Evolutionary conservation across 2,797 vertebrate species (phyloP).

Genomic region (Rhinella marina): DNA sequence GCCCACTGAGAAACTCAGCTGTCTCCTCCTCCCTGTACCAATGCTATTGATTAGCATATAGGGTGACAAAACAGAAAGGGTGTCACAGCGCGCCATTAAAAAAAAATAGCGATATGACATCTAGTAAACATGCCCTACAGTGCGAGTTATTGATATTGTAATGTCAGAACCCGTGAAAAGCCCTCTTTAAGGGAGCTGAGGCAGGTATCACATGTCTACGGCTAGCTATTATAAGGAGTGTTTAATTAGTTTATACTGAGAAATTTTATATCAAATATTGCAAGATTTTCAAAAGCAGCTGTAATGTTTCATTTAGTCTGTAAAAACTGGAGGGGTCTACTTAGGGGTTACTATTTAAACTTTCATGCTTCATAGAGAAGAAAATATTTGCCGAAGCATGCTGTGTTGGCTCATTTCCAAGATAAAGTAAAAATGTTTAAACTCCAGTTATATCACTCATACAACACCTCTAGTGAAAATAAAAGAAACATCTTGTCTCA

Average conservation of each 20-base stretch:
- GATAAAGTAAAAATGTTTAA: conserved; percentile 28
- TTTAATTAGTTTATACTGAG: background rate
- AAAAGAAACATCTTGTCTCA: conserved; percentile 26
- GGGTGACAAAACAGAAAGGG: too few relatives aligned
- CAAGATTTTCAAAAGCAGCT: background rate
- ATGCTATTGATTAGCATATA: too few relatives aligned
- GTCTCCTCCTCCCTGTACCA: too few relatives aligned
- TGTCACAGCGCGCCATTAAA: too few relatives aligned
- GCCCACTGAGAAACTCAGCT: too few relatives aligned
- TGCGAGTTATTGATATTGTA: too few relatives aligned
- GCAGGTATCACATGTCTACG: background rate
- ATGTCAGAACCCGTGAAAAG: too few relatives aligned
- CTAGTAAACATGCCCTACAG: too few relatives aligned
- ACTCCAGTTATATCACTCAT: conserved; percentile 20
- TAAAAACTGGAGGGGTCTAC: background rate
- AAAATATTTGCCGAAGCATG: conserved; percentile 23
- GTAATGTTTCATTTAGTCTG: background rate
- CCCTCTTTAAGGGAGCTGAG: background rate
- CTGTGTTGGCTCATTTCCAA: conserved; percentile 32
- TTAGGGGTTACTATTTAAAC: background rate
- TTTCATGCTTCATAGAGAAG: background rate
- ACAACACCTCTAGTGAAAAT: conserved; percentile 37
- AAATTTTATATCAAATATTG: background rate
- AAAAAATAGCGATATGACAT: too few relatives aligned
- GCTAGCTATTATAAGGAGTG: background rate